Base-by-base conservation (phyloP, 92 coral and sea anemone genomes). In the Siderastrea radians region DNA sequence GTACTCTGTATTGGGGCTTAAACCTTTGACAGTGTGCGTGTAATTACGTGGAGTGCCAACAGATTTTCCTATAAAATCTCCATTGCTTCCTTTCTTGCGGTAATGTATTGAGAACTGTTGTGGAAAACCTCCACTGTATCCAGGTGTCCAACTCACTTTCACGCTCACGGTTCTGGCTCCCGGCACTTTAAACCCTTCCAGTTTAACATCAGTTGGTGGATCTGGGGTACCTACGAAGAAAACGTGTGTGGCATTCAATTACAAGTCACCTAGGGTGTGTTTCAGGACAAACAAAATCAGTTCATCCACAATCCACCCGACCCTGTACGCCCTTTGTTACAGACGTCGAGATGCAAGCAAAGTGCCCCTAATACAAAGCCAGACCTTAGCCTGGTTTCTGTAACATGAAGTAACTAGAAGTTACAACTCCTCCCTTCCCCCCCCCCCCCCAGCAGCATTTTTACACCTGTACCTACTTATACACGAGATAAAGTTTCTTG, bases 101-200 rank as follows among this genome's bases (percentile, higher is more conserved):
- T 93, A 93, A 73, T 64, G 90, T 2, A 90, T 73, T 54, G 88
- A 71, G 87, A 95, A 95, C 7, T 63, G 64, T 83, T 93, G 94
- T 4, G 38, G 48, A 14, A 77, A 69, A 3, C 98, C 98, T 19
- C 98, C 98, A 68, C 87, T 86, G 43, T 95, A 95, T 4, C 98
- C 98, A 10, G 98, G 93, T 1, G 91, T 90, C 98, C 98, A 95
- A n/a, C 92, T 93, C 49, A 95, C 72, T 49, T 93, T 95, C 13
- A 95, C 89, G 63, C 86, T 85, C 13, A 95, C 91, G 52, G 85
- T 95, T 53, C 90, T 84, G 43, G 91, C 86, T 4, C 78, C 52
- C 8, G 89, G 77, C 13, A 87, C 91, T 49, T 84, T 84, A 19
- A 82, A 64, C 13, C 87, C 86, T 1, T 7, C 52, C 53, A 91